A percentile compares a stretch with the other conserved stretches of the same genome.
phyloP scores from a whole-genome alignment of 1,140 invertebrate species.

The Ips nitidus region DNA sequence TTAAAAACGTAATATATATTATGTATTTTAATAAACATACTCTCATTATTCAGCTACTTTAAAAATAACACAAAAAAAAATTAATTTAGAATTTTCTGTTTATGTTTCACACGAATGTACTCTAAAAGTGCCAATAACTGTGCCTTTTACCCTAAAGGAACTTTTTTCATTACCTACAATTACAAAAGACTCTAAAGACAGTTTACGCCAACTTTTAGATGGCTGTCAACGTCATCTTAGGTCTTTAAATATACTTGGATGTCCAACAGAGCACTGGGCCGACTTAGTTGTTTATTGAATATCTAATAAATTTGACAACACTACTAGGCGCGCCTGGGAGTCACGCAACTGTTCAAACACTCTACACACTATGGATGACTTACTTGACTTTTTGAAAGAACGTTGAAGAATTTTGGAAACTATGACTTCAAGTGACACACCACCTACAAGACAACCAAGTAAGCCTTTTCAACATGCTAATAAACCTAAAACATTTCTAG shows the following conservation, averaged over 20 bases:
- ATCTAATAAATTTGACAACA: constrained; percentile 37
- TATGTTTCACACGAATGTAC: too few relatives aligned
- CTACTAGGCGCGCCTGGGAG: constrained; percentile 40
- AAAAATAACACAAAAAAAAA: too few relatives aligned
- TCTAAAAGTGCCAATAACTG: too few relatives aligned
- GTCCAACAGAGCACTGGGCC: constrained; percentile 30
- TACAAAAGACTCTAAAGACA: constrained; percentile 27
- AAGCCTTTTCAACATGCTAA: constrained; percentile 8
- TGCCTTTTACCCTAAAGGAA: too few relatives aligned
- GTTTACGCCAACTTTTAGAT: constrained; percentile 23
- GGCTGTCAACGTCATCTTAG: constrained; percentile 23
- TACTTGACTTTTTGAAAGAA: too few relatives aligned
- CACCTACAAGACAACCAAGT: background rate
- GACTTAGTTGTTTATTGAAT: constrained; percentile 34
- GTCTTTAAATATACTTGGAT: constrained; percentile 24
- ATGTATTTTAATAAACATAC: too few relatives aligned
- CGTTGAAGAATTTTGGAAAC: constrained; percentile 2
- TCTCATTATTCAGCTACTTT: too few relatives aligned
- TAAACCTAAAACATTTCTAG: background rate
- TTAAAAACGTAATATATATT: too few relatives aligned
- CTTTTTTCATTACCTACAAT: constrained; percentile 24
- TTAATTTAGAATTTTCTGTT: too few relatives aligned
- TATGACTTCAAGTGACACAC: constrained; percentile 11
- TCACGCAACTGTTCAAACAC: constrained; percentile 12
- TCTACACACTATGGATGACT: constrained; percentile 9